Base-by-base conservation (phyloP, 92 coral and sea anemone species). In the Siderastrea radians region DNA sequence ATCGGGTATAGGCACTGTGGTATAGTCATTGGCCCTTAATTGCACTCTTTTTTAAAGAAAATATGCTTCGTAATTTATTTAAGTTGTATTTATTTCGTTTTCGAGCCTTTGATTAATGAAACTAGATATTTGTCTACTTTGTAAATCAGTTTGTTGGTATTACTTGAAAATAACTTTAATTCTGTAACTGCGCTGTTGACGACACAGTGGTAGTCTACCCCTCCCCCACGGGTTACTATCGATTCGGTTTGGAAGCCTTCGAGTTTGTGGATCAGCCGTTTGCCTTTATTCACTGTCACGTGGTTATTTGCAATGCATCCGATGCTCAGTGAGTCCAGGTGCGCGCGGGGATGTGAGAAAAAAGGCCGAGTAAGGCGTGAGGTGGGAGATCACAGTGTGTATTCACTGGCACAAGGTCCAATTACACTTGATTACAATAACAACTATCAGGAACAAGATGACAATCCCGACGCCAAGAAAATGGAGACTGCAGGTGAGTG, bases 251-350 rank as follows among this genome's bases (percentile, higher is more conserved):
- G 12, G 84, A 80, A 80, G 63, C 84, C 74, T 80, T 80, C 19
- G 74, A 66, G 55, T 80, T 80, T 46, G 15, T 51, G 0, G 43
- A 67, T n/a, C 75, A 80, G 75, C 74, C 84, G 11, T 80, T 80
- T 45, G 52, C 49, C 15, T 80, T 80, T 63, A 66, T 80, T 52
- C 84, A 80, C 45, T 80, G 84, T 52, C 84, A 66, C 84, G 65
- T 80, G 54, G 12, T 66, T 51, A 53, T 80, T 48, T 80, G 84
- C 53, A 68, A 80, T 49, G 84, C 64, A 51, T 66, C 62, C 7
- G n/a, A 80, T 68, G 7, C 65, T 15, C 50, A n/a, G n/a, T n/a
- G n/a, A 51, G 44, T 80, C 75, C 49, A 80, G 64, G 43, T 80
- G 84, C 13, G 75, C 84, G 51, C 55, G 65, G 7, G 84, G 84